These are phyloP conservation scores for Platysteira castanea DNA, from an alignment of 2,113 vertebrate species.

Conservation along the genomic window DNA sequence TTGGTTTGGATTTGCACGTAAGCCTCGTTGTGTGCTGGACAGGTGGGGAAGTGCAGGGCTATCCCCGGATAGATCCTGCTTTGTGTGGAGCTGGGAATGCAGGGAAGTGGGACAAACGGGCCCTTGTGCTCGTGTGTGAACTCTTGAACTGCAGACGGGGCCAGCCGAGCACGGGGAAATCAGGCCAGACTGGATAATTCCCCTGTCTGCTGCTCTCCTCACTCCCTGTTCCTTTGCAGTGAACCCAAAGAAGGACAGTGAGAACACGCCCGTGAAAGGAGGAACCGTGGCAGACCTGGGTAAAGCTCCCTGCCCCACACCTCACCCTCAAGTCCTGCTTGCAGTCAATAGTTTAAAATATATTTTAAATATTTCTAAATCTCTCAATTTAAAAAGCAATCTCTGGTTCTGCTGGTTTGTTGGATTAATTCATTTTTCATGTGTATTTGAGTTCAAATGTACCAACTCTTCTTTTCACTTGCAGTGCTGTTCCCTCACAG, in stretches of 20 bases:
- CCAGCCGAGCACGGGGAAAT: neutral
- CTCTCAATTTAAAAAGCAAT: fast-evolving
- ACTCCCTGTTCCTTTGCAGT: slow-evolving; percentile 66
- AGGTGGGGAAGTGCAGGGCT: neutral
- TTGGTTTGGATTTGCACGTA: fast-evolving
- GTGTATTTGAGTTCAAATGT: fast-evolving
- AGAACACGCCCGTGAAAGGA: slow-evolving; percentile 91
- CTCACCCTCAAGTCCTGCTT: neutral
- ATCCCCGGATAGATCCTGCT: neutral
- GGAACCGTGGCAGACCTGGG: slow-evolving; percentile 89
- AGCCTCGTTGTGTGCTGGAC: fast-evolving
- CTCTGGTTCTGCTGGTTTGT: neutral
- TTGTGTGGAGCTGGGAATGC: neutral
- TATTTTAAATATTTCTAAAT: fast-evolving
- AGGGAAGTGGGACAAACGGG: neutral
- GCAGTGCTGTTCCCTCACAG: neutral
- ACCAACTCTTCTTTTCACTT: neutral
- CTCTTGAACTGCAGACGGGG: neutral
- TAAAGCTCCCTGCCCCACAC: slow-evolving; percentile 42
- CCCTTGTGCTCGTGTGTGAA: neutral
- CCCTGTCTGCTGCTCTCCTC: neutral
- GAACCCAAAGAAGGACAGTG: slow-evolving; percentile 93
- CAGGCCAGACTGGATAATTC: neutral
- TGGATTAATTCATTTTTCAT: neutral
- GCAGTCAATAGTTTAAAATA: fast-evolving